Base-by-base conservation (phyloP, 2,797 vertebrate species). In the Peromyscus aztecus region DNA sequence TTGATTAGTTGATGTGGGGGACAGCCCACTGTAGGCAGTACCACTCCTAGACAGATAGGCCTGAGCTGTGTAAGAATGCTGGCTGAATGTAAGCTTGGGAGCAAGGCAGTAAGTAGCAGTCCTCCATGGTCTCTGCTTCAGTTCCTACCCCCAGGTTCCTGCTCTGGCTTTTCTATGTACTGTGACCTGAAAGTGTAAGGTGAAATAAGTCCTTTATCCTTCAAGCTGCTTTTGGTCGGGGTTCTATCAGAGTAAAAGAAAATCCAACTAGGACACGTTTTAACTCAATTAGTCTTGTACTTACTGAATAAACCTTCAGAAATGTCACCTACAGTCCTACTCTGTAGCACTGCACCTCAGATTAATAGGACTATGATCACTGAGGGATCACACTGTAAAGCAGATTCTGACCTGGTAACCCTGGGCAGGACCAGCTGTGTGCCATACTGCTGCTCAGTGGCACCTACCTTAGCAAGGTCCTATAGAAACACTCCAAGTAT, bases 251-350 rank as follows among this genome's bases (percentile, higher is more conserved):
- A 84, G 40, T 63, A 63, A 63, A 37, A 84, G 37, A 46, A 84
- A 43, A 84, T 46, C 81, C 63, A 84, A 63, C 37, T 34, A 63
- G 40, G 57, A 84, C 14, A 29, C 5, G 10, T 82, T 76, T 83
- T 63, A 29, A 59, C 24, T 63, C 81, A 81, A 61, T 61, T 92
- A 88, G 86, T 40, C 69, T 31, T 93, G 16, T 63, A 86, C 29
- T 89, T 95, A 80, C 14, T 69, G 40, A 92, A 69, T 4, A 90
- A 34, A 84, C 59, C 89, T 87, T 63, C 63, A 43, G 43, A 73
- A 94, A 96, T 67, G 49, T 88, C 63, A 83, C 10, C 82, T 78
- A 75, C n/a, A 86, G 59, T 84, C 57, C 78, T 9, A 96, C 69
- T 90, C 49, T n/a, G 77, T 46, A 96, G 40, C 31, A 71, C 11